Evolutionary conservation across 1,140 invertebrate genomes (phyloP), one percentile per base, ranked within the genome.

Genomic region (Hermetia illucens): DNA sequence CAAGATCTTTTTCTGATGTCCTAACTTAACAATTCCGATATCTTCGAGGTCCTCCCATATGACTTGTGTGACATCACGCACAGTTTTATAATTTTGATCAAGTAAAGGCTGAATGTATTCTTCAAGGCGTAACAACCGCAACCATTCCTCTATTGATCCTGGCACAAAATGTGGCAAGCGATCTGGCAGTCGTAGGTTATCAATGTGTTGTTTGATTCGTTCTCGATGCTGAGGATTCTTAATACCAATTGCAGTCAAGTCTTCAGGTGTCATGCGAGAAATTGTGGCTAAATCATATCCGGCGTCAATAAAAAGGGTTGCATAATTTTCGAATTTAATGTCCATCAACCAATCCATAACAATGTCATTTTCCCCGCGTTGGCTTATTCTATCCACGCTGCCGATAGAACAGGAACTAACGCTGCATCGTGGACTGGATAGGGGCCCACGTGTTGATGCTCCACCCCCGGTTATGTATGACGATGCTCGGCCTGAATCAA

Each of bases 11-110:
- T 99, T 99, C 63, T 98, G 94, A 62, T 98, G 95, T 18, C 95
- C 95, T 53, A 90, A 62, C 52, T 82, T 77, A 20, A 89, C 77
- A 46, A 98, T 95, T 34, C 95, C 95, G 59, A 97, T 94, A 53
- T 98, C 95, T 68, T 98, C 95, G 46, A 98, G 73, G 68, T 98
- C 95, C 69, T 98, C 95, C 91, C 93, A 97, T 41, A 87, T 90
- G 25, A 98, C 74, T 53, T 95, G 89, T 24, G 86, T 87, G 33
- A 87, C 83, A 61, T 88, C 82, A 49, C 94, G 83, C 31, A 98
- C 88, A 15, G 82, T 85, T 44, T 80, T 75, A 67, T 97, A 98
- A 36, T 91, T 91, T 66, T 98, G 92, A 45, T 82, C 79, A 44
- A 83, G 72, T 32, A 98, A 70, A 29, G 83, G 82, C 19, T 79